phyloP scores from a whole-genome alignment of 2,888 invertebrate genomes.

The Xestia rhomboidea region DNA sequence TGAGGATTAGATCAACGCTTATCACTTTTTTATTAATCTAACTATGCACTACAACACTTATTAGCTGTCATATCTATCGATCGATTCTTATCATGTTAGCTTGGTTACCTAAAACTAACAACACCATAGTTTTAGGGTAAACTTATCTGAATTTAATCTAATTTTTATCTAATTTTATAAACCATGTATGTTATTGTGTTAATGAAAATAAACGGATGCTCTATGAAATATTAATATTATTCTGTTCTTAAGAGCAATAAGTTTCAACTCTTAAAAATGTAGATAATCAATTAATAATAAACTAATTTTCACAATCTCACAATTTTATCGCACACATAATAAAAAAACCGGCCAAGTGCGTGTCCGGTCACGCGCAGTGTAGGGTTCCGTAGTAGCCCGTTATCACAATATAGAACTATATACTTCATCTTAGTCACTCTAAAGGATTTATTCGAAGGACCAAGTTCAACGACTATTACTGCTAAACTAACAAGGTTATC shows the following conservation, averaged over 20 bases:
- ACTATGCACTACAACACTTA: conserved; percentile 23
- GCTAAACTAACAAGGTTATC: too few species aligned
- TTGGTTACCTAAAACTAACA: conserved; percentile 17
- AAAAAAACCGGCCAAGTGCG: too few species aligned
- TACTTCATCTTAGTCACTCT: too few species aligned
- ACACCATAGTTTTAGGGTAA: neutral
- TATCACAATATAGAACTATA: too few species aligned
- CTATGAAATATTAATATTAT: neutral
- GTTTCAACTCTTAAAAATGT: neutral
- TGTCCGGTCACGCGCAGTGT: too few species aligned
- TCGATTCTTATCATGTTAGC: conserved; percentile 22
- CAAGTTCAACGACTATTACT: too few species aligned
- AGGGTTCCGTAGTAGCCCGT: too few species aligned
- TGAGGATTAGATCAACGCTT: conserved; percentile 35
- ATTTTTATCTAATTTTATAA: too few species aligned
- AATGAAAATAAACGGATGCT: conserved; percentile 4
- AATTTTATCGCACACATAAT: neutral
- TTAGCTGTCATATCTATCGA: conserved; percentile 44
- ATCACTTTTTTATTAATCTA: conserved; percentile 43
- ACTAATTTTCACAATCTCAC: neutral
- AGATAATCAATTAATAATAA: conserved; percentile 1
- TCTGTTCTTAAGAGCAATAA: neutral
- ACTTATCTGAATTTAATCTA: too few species aligned
- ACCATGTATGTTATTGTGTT: neutral
- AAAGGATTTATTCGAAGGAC: too few species aligned